Base-by-base conservation (phyloP, 2,113 vertebrate genomes). In the Argyrosomus japonicus region DNA sequence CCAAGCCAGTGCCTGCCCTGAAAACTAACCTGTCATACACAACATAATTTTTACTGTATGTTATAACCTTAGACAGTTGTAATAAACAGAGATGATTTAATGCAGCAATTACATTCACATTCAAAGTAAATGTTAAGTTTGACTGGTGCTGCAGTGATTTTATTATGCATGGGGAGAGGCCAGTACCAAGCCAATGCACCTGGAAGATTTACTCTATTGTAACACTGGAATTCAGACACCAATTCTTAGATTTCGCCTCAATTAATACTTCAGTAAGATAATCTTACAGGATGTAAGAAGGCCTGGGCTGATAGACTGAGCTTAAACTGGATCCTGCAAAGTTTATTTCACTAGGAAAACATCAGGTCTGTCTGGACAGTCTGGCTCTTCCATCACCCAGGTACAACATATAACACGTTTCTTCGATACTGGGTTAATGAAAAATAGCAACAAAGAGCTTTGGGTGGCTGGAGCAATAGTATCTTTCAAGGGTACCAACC, bases 1-100 rank as follows among this genome's bases (percentile, higher is more conserved):
- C 77, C 82, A 82, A 86, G 63, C 62, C 72, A 63, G 54, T 45
- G 57, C 86, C 71, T 82, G 70, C 57, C 83, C 63, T 68, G 63
- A 82, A 68, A 81, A 79, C 54, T 56, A 76, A 56, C 25, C 72
- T 74, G 68, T 85, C 76, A 77, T 4, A 62, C 6, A 45, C 21
- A 62, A 65, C 51, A 79, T 87, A 3, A 29, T 64, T 85, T 74
- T 73, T 62, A 75, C 73, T 78, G 57, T 64, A 47, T 51, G 45
- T 64, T 47, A 60, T 50, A 73, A 75, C 45, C 10, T 51, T 45
- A 27, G 64, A 60, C 25, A 83, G 43, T 45, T 83, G 57, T 62
- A 68, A 73, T 67, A 77, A 85, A 86, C 0, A 65, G 2, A 27
- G 5, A 61, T 43, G 21, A 81, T 80, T 90, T 71, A 80, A 61